Percentiles rank a stretch among this genome's conserved stretches.
phyloP scores from a whole-genome alignment of 2,113 vertebrate genomes.

The Labeo rohita region DNA sequence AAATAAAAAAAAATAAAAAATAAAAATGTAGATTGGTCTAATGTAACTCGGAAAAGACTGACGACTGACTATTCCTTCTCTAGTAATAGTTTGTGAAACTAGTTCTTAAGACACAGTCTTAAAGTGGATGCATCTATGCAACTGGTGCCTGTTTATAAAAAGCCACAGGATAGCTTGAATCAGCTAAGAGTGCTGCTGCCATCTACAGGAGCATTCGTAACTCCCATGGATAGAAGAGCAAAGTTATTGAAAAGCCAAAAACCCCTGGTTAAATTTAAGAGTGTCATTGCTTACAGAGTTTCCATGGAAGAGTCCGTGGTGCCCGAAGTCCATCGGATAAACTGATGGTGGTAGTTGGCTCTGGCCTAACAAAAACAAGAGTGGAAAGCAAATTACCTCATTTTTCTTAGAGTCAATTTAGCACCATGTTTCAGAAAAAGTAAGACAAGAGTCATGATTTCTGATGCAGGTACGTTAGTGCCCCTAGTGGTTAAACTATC shows the following conservation, averaged over 20 bases:
- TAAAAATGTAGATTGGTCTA: no score
- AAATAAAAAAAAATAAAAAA: no score
- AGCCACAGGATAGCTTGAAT: not conserved
- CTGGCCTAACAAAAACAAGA: slow-evolving; percentile 42
- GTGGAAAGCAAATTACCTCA: not conserved
- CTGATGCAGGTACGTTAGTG: no score
- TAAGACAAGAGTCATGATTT: no score
- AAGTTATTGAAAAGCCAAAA: not conserved
- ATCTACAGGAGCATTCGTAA: not conserved
- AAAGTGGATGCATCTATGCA: not conserved
- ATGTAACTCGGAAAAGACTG: not conserved
- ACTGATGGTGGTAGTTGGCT: slow-evolving; percentile 37
- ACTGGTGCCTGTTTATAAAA: not conserved
- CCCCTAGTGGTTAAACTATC: not conserved
- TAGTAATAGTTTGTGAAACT: not conserved
- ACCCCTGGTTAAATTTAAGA: not conserved
- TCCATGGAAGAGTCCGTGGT: slow-evolving; percentile 66
- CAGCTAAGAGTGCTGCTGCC: slow-evolving; percentile 5
- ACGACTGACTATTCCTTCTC: no score
- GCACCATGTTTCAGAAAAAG: no score
- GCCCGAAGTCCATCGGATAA: slow-evolving; percentile 44
- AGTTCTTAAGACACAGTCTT: no score
- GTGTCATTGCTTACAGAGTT: slow-evolving; percentile 1
- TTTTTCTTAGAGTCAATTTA: no score
- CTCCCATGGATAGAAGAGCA: not conserved